A percentile compares a stretch with the other conserved stretches of the same genome.
These are phyloP conservation scores for Phenganax marumi DNA, from an alignment of 92 coral and sea anemone genomes.

Conservation along the genomic window DNA sequence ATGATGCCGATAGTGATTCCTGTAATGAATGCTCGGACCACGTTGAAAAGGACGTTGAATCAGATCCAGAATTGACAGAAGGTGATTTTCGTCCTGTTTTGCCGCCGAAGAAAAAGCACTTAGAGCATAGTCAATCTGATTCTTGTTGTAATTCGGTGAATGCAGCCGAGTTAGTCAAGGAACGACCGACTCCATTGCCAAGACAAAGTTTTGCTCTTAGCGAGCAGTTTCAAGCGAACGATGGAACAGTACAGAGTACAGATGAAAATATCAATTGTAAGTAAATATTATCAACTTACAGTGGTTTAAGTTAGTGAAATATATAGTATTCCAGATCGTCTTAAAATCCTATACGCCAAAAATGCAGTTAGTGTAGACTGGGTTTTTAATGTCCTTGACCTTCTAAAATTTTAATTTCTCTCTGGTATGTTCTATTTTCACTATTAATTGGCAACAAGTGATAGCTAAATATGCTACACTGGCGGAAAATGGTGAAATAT, in stretches of 20 bases:
- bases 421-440: not conserved
- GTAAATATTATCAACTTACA: not conserved
- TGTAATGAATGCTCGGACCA: constrained; percentile 3
- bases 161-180: not conserved
- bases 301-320: not conserved
- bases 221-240: constrained; percentile 3
- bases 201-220: constrained; percentile 18
- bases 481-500: too few species aligned
- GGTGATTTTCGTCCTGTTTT: constrained; percentile 21
- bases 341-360: too few species aligned
- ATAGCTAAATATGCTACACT: too few species aligned
- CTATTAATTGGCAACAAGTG: not conserved
- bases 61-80: not conserved
- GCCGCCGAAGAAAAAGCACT: constrained; percentile 8
- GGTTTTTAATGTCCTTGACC: not conserved
- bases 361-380: too few species aligned
- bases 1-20: not conserved
- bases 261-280: constrained; percentile 24
- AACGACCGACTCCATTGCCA: constrained; percentile 12
- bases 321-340: too few species aligned
- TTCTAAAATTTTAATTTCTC: not conserved
- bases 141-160: not conserved
- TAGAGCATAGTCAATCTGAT: constrained; percentile 10
- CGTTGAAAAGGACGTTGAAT: not conserved
- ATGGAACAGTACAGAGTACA: constrained; percentile 11